Evolutionary conservation across 2,888 invertebrate species (phyloP).

Genomic region (Eugnorisma glareosa): DNA sequence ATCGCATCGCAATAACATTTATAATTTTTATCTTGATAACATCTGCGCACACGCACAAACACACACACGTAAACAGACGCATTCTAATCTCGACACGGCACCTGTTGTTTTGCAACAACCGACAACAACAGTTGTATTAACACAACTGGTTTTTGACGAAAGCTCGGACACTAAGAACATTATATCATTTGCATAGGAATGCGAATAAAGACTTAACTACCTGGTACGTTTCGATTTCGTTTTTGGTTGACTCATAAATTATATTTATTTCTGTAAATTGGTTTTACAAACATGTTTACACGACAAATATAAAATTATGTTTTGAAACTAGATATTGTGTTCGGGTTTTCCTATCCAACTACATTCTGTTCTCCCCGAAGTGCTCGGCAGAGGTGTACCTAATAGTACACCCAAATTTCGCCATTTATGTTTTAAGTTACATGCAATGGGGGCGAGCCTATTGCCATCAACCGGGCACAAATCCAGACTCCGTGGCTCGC

Average conservation of each 20-base stretch:
- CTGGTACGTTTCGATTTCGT: constrained; percentile 44
- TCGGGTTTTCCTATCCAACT: background rate
- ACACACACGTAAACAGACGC: constrained; percentile 25
- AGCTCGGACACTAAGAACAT: constrained; percentile 37
- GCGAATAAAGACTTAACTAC: constrained; percentile 15
- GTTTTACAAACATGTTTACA: background rate
- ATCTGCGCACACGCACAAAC: constrained; percentile 24
- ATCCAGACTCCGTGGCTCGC: too few species aligned
- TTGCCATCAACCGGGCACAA: too few species aligned
- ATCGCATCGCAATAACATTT: constrained; percentile 50
- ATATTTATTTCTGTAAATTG: background rate
- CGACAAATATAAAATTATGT: background rate
- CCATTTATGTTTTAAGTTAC: too few species aligned
- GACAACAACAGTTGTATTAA: constrained; percentile 37
- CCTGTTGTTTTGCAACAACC: constrained; percentile 60
- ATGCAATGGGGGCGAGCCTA: too few species aligned
- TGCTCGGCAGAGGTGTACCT: too few species aligned
- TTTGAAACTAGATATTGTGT: background rate
- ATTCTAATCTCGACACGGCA: constrained; percentile 41
- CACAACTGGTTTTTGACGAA: constrained; percentile 47
- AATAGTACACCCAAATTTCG: too few species aligned
- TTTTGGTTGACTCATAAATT: constrained; percentile 11
- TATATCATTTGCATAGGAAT: constrained; percentile 65
- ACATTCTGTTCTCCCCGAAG: too few species aligned
- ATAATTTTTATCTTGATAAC: constrained; percentile 39